Conservation (phyloP, 2,113 vertebrate species). For the Parus major region DNA sequence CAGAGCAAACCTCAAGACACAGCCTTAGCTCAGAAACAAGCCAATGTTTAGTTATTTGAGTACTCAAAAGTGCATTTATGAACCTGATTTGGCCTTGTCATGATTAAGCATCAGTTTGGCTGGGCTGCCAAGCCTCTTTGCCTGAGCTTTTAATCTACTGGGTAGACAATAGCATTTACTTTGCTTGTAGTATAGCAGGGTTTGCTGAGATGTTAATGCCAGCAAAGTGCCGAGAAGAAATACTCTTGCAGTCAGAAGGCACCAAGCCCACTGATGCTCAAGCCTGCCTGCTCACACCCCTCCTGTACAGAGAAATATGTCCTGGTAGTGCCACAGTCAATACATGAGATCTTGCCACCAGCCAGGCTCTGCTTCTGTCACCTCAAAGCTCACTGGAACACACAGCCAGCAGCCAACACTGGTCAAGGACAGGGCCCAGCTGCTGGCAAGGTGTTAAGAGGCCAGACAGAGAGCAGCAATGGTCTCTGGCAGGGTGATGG, state of each 20-base stretch:
- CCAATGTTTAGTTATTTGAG: neutral
- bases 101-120: neutral
- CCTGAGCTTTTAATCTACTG: neutral
- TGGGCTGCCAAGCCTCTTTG: neutral
- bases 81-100: neutral
- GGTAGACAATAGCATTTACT: neutral
- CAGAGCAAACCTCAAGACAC: neutral
- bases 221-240: neutral
- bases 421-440: neutral
- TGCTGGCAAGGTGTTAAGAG: neutral
- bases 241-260: neutral
- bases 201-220: neutral
- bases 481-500: neutral
- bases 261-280: neutral
- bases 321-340: rapidly evolving
- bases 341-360: neutral
- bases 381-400: neutral
- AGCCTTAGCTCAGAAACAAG: neutral
- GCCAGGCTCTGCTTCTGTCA: neutral
- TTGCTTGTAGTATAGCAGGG: neutral
- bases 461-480: neutral
- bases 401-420: neutral
- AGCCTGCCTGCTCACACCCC: neutral
- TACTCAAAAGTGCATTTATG: neutral
- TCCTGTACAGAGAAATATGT: neutral